Percentiles rank a stretch among this genome's conserved stretches.
Conservation (phyloP, 2,113 vertebrate genomes). For the Galbula dea region DNA sequence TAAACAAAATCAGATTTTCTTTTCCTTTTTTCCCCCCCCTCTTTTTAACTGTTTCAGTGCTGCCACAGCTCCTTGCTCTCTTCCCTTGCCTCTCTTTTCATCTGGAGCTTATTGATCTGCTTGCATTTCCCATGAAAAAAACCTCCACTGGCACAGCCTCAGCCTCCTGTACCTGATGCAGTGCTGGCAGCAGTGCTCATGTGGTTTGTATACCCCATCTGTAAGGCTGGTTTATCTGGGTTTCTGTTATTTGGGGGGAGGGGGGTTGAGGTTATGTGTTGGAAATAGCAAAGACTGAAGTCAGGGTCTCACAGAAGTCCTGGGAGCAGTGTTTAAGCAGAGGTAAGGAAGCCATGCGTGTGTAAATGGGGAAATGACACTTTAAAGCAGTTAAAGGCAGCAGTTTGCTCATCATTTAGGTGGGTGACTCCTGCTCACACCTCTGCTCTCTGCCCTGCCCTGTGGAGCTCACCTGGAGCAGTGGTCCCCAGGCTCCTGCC, state of each 20-base stretch:
- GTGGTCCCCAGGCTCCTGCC: not conserved
- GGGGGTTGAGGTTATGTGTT: not conserved
- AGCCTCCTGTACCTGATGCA: not conserved
- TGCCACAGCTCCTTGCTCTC: not conserved
- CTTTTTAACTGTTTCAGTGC: not conserved
- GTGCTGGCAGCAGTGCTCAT: not conserved
- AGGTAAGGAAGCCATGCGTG: not conserved
- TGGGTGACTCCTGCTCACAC: not conserved
- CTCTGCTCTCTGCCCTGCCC: not conserved
- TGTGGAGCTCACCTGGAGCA: not conserved
- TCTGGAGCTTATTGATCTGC: not conserved
- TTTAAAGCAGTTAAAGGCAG: not conserved
- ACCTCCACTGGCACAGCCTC: not conserved
- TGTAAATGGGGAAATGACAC: not conserved
- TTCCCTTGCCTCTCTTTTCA: not conserved
- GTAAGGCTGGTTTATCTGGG: not conserved
- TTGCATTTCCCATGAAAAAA: not conserved
- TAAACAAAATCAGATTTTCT: not conserved
- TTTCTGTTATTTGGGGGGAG: not conserved
- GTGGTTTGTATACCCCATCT: not conserved
- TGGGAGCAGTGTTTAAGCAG: not conserved
- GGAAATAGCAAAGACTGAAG: not conserved
- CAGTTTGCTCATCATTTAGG: not conserved
- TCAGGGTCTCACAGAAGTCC: accelerated
- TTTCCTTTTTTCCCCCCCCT: too few relatives aligned